Evolutionary conservation across 2,113 vertebrate genomes (phyloP), one percentile per base, ranked within the genome.

Genomic region (Rhadina sibilatrix): DNA sequence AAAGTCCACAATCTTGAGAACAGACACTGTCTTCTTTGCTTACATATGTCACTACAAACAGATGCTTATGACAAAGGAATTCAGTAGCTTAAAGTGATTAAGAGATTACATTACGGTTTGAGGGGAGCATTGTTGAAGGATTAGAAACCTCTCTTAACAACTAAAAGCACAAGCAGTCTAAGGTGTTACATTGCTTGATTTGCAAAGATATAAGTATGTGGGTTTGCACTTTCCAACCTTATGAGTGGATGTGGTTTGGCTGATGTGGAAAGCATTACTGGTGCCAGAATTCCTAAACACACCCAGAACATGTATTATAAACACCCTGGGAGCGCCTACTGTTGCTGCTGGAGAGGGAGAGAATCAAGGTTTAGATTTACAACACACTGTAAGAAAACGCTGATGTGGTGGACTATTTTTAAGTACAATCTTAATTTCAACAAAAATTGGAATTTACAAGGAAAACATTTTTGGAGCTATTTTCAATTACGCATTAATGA

Each of bases 91-190:
- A 89, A 92, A 95, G 77, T 53, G 79, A 94, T 95, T 78, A 93
- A 83, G 60, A 92, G 88, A 90, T 95, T 94, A 91, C 64, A 37
- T 87, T 95, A 64, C 49, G 75, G 80, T 93, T 92, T 75, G 83
- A 68, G 65, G 79, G 80, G 44, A 93, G 59, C 72, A 84, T 93
- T 92, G 75, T 75, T 76, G 72, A 61, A 90, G 65, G 92, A 83
- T 97, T 94, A 95, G 83, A 94, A 93, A 66, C 80, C 72, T 90
- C 90, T 90, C 57, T 71, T 83, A 90, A 66, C 30, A 47, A 87
- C 44, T 33, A 65, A 89, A 96, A 92, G 65, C 80, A 64, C 68
- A 59, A 63, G 31, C 42, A 75, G 46, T 68, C 64, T 86, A 20
- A 86, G 61, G 75, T 92, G 75, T 78, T 93, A 31, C 25, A 27